Evolutionary conservation across 2,888 invertebrate species (phyloP), one percentile per base, ranked within the genome.

Genomic region (Phoenoteleia sp.): DNA sequence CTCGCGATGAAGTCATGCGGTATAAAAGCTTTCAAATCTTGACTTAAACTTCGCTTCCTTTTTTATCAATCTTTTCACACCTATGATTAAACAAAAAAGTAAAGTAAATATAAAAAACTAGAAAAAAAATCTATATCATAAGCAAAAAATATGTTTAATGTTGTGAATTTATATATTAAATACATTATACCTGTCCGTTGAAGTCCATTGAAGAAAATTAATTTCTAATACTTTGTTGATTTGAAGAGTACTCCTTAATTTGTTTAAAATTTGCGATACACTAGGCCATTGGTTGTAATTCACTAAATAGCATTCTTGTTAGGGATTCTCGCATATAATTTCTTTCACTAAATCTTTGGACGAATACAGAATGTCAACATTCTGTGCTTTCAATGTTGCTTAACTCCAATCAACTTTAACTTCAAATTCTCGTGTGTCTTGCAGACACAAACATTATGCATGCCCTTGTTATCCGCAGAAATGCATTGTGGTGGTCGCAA

Each of bases 121-220:
- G n/a, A n/a, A n/a, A n/a, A n/a, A n/a, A n/a, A n/a, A n/a, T n/a
- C n/a, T n/a, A n/a, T n/a, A n/a, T n/a, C n/a, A n/a, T n/a, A n/a
- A n/a, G n/a, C n/a, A n/a, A n/a, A n/a, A n/a, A n/a, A n/a, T n/a
- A n/a, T n/a, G n/a, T n/a, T n/a, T n/a, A n/a, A n/a, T n/a, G n/a
- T n/a, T n/a, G n/a, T n/a, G n/a, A n/a, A n/a, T n/a, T n/a, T n/a
- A n/a, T 54, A 11, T 54, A 54, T 54, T 27, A 54, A 54, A 54
- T 27, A n/a, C n/a, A 27, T 25, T 54, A 54, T 54, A 54, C 27
- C 54, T 25, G 19, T 54, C 54, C n/a, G 54, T 54, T 54, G 54
- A 54, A 54, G 54, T 54, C 54, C 54, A 54, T 25, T 54, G 54
- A 25, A 54, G 29, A 54, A 27, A 27, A 9, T 25, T 54, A 54